phyloP scores from a whole-genome alignment of 2,888 invertebrate species.

The Plebejus argus region DNA sequence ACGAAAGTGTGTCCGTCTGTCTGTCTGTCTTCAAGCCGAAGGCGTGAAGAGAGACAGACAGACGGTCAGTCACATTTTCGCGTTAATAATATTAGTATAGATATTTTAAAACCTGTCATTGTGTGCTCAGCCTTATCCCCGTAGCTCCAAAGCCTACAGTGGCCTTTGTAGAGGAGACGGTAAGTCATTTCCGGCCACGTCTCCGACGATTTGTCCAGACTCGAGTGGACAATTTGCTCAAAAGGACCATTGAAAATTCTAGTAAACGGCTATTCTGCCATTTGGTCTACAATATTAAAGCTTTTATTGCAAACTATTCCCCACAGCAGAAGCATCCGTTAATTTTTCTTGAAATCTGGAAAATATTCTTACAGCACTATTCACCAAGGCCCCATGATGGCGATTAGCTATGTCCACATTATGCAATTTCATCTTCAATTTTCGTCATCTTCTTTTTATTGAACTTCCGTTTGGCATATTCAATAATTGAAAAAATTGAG shows the following conservation, averaged over 20 bases:
- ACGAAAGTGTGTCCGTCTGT: too few species aligned
- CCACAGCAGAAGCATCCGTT: neutral
- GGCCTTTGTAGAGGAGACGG: slow-evolving; percentile 25
- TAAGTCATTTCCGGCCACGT: slow-evolving; percentile 25
- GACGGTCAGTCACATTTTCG: too few species aligned
- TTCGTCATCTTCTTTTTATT: too few species aligned
- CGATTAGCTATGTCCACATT: too few species aligned
- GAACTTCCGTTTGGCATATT: too few species aligned
- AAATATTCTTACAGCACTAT: neutral
- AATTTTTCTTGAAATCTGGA: neutral
- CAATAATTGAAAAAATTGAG: too few species aligned
- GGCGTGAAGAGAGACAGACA: too few species aligned
- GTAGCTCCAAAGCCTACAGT: slow-evolving; percentile 5
- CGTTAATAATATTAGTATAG: too few species aligned
- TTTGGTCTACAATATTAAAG: neutral
- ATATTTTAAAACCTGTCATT: neutral
- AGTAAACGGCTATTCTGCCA: neutral
- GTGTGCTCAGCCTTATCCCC: neutral
- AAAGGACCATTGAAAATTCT: slow-evolving; percentile 1
- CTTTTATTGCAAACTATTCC: neutral
- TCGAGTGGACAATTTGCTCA: slow-evolving; percentile 3
- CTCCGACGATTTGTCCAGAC: neutral
- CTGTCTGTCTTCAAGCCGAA: too few species aligned
- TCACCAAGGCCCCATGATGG: too few species aligned
- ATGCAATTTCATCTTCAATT: too few species aligned